Evolutionary conservation across 2,113 vertebrate genomes (phyloP).

Genomic region (Herpailurus yagouaroundi): DNA sequence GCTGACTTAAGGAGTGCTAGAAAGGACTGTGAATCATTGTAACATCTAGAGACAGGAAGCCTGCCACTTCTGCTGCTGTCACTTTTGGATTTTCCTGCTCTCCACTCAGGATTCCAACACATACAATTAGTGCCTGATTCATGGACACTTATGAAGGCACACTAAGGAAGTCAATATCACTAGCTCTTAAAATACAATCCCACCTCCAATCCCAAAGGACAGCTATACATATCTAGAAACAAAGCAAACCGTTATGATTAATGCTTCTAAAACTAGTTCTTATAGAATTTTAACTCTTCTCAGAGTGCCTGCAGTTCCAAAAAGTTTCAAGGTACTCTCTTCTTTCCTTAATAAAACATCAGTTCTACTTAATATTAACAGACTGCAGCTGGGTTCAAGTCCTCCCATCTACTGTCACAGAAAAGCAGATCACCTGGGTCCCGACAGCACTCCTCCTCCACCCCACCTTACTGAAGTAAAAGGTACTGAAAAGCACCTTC

Average conservation of each 20-base stretch:
- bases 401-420: neutral
- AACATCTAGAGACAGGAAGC: neutral
- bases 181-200: neutral
- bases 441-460: neutral
- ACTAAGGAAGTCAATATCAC: neutral
- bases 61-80: neutral
- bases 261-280: neutral
- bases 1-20: neutral
- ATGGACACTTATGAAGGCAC: neutral
- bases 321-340: neutral
- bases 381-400: neutral
- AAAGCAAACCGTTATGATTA: neutral
- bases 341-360: neutral
- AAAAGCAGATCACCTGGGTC: neutral
- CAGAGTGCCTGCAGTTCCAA: neutral
- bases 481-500: neutral
- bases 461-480: neutral
- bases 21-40: neutral
- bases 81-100: neutral
- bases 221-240: neutral
- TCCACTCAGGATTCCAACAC: neutral
- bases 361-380: neutral
- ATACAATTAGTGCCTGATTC: neutral
- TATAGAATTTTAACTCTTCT: constrained; percentile 4
- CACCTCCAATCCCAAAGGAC: neutral